These are phyloP conservation scores for Anastatus disparis DNA, from an alignment of 1,140 invertebrate genomes.

Conservation along the genomic window DNA sequence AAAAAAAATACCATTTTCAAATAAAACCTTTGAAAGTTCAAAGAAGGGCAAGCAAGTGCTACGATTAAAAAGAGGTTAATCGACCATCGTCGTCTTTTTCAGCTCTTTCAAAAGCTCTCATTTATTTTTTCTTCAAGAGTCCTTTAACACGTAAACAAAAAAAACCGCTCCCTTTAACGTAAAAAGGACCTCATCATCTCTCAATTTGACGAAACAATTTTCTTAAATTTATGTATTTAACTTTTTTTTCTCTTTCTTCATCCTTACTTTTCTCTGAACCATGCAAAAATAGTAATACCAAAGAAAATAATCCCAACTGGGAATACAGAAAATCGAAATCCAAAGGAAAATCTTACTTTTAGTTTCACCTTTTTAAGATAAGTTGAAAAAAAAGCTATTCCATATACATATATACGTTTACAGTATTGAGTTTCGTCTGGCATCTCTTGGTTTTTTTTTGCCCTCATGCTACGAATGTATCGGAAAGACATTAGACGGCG, in stretches of 20 bases:
- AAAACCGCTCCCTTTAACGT: not conserved
- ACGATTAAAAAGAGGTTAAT: conserved; percentile 11
- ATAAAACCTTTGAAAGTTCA: too few relatives aligned
- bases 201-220: conserved; percentile 13
- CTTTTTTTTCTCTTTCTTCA: not conserved
- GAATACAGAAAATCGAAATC: conserved; percentile 12
- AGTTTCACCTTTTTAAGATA: not conserved
- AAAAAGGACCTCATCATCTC: conserved; percentile 12
- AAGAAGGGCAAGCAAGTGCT: too few relatives aligned
- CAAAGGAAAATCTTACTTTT: not conserved
- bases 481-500: conserved; percentile 32
- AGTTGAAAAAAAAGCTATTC: not conserved
- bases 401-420: not conserved
- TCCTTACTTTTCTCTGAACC: not conserved
- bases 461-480: not conserved
- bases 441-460: not conserved
- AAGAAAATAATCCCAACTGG: conserved; percentile 2
- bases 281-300: conserved; percentile 1
- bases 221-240: not conserved
- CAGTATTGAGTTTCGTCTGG: not conserved
- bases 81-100: not conserved
- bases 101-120: too few relatives aligned
- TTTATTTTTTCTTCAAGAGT: too few relatives aligned
- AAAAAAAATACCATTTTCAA: too few relatives aligned
- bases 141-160: too few relatives aligned